Conservation (phyloP, 2,888 invertebrate species). For the Disparrhopalites patrizii region DNA sequence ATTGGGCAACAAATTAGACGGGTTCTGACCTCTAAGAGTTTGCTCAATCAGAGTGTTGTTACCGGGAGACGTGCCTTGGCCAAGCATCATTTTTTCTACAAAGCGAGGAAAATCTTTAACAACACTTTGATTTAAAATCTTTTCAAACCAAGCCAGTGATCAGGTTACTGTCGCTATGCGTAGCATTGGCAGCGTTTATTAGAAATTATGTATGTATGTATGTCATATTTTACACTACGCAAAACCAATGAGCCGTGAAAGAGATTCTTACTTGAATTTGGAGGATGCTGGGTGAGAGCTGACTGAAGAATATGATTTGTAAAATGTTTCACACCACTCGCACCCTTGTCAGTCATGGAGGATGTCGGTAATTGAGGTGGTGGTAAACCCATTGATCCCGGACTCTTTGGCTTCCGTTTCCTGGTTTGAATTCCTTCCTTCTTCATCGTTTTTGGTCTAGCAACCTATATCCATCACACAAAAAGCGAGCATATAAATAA, state of each 20-base stretch:
- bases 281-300: conserved; percentile 28
- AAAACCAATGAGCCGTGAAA: background rate
- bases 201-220: background rate
- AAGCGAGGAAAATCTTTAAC: too few species aligned
- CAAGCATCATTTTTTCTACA: conserved; percentile 18
- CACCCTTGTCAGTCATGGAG: conserved; percentile 25
- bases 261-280: conserved; percentile 15
- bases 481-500: conserved; percentile 30
- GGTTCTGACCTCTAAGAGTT: conserved; percentile 16
- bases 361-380: conserved; percentile 27
- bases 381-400: conserved; percentile 29
- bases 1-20: background rate
- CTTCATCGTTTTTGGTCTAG: conserved; percentile 95
- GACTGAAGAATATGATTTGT: conserved; percentile 33
- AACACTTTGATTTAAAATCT: too few species aligned
- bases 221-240: background rate
- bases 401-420: conserved; percentile 85
- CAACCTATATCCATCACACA: conserved; percentile 77
- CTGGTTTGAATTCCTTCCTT: conserved; percentile 98
- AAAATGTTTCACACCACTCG: conserved; percentile 22
- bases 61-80: conserved; percentile 8
- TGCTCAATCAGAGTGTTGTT: conserved; percentile 32
- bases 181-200: too few species aligned
- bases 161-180: too few species aligned
- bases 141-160: too few species aligned